These are phyloP conservation scores for Ruditapes philippinarum DNA, from an alignment of 1,140 invertebrate species.

Conservation along the genomic window DNA sequence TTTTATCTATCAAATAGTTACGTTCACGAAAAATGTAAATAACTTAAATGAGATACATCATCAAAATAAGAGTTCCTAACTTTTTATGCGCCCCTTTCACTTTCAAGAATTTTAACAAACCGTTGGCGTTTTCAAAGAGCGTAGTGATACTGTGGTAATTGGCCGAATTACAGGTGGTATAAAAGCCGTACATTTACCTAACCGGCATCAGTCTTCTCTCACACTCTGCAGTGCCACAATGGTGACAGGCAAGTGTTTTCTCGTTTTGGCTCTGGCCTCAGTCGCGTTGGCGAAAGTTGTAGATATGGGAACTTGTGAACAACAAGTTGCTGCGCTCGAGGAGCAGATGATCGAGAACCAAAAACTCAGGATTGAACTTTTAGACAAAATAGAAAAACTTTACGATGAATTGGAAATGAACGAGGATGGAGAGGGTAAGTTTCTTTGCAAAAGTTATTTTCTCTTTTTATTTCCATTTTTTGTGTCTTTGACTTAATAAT, in stretches of 20 bases:
- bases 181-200: neutral
- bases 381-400: neutral
- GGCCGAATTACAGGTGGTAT: conserved; percentile 22
- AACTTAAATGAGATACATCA: too few relatives aligned
- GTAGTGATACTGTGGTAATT: neutral
- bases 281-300: conserved; percentile 11
- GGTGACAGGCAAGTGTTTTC: conserved; percentile 61
- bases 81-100: too few relatives aligned
- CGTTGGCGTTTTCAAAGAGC: too few relatives aligned
- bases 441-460: too few relatives aligned
- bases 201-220: conserved; percentile 39
- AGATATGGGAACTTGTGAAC: neutral
- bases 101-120: too few relatives aligned
- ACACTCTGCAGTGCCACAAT: conserved; percentile 57
- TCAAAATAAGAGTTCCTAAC: too few relatives aligned
- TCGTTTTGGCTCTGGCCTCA: conserved; percentile 41
- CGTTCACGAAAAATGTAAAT: too few relatives aligned
- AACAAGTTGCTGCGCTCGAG: conserved; percentile 3
- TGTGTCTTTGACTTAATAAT: too few relatives aligned
- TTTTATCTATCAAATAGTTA: too few relatives aligned
- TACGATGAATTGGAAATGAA: conserved; percentile 25
- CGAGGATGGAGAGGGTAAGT: conserved; percentile 29
- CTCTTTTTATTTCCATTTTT: too few relatives aligned
- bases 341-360: neutral
- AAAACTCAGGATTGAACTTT: neutral